Evolutionary conservation across 2,888 invertebrate species (phyloP).

Genomic region (Drosophila subsilvestris): DNA sequence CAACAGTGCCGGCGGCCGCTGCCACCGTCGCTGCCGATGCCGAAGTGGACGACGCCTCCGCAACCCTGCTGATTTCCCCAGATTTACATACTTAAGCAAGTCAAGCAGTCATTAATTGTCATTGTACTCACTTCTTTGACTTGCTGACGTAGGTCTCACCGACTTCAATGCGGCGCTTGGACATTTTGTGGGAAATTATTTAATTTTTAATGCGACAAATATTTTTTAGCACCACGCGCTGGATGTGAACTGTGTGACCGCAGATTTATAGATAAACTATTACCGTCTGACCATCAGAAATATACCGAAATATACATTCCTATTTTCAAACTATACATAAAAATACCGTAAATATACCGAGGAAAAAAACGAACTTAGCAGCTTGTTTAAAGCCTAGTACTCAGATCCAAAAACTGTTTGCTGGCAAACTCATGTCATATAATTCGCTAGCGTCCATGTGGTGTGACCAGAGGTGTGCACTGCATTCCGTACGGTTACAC

Average conservation of each 20-base stretch:
- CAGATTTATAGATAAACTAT: background rate
- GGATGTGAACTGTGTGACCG: slow-evolving; percentile 31
- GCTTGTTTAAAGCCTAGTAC: too few relatives aligned
- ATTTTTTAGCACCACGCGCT: slow-evolving; percentile 60
- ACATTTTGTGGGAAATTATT: slow-evolving; percentile 85
- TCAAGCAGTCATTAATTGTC: background rate
- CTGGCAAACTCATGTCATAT: too few relatives aligned
- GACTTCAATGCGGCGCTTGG: slow-evolving; percentile 94
- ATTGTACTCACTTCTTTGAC: slow-evolving; percentile 88
- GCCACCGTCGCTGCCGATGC: slow-evolving; percentile 39
- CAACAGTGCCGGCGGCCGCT: slow-evolving; percentile 54
- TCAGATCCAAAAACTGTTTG: too few relatives aligned
- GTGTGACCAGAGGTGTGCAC: too few relatives aligned
- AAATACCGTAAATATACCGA: too few relatives aligned
- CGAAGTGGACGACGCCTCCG: slow-evolving; percentile 45
- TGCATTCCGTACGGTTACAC: too few relatives aligned
- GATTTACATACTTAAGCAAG: background rate
- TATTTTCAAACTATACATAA: too few relatives aligned
- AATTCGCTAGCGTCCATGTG: too few relatives aligned
- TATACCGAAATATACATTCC: background rate
- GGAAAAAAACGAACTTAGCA: too few relatives aligned
- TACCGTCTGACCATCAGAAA: too few relatives aligned
- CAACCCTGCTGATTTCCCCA: slow-evolving; percentile 41
- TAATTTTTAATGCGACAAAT: slow-evolving; percentile 19
- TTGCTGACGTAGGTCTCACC: slow-evolving; percentile 89